These are phyloP conservation scores for Cryptophagus acutangulus DNA, from an alignment of 2,888 invertebrate species.

Conservation along the genomic window DNA sequence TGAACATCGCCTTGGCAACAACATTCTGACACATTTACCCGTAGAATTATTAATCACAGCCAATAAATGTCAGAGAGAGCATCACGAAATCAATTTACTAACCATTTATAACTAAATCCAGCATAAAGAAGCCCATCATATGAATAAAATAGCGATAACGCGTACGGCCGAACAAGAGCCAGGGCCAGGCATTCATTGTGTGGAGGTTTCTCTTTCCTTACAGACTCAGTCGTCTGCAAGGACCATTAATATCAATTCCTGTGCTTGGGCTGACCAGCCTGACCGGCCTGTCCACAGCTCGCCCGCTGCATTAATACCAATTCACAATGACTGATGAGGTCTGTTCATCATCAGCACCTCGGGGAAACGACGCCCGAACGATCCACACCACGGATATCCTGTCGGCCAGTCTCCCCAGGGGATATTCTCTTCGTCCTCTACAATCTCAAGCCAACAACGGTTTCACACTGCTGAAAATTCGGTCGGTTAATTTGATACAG, in stretches of 20 bases:
- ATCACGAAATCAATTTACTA: slow-evolving; percentile 42
- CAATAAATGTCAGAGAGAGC: slow-evolving; percentile 37
- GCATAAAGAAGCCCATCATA: slow-evolving; percentile 41
- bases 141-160: slow-evolving; percentile 49
- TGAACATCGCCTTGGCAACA: slow-evolving; percentile 22
- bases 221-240: slow-evolving; percentile 32
- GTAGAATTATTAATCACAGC: slow-evolving; percentile 43
- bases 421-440: too few relatives aligned
- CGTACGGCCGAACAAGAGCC: slow-evolving; percentile 30
- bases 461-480: too few relatives aligned
- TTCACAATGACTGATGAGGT: slow-evolving; percentile 48
- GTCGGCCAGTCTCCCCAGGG: slow-evolving; percentile 35
- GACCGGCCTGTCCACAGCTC: slow-evolving; percentile 43
- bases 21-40: slow-evolving; percentile 26
- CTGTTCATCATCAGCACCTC: slow-evolving; percentile 49
- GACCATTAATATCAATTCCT: slow-evolving; percentile 50
- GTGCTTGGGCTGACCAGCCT: slow-evolving; percentile 38
- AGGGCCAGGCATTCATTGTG: slow-evolving; percentile 35
- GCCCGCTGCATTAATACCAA: slow-evolving; percentile 49
- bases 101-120: slow-evolving; percentile 46
- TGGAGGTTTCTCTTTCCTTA: too few relatives aligned
- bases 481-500: too few relatives aligned
- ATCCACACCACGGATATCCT: slow-evolving; percentile 38
- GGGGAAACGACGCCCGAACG: slow-evolving; percentile 34
- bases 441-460: too few relatives aligned